phyloP scores from a whole-genome alignment of 2,113 vertebrate species.

The Tychaedon coryphoeus region DNA sequence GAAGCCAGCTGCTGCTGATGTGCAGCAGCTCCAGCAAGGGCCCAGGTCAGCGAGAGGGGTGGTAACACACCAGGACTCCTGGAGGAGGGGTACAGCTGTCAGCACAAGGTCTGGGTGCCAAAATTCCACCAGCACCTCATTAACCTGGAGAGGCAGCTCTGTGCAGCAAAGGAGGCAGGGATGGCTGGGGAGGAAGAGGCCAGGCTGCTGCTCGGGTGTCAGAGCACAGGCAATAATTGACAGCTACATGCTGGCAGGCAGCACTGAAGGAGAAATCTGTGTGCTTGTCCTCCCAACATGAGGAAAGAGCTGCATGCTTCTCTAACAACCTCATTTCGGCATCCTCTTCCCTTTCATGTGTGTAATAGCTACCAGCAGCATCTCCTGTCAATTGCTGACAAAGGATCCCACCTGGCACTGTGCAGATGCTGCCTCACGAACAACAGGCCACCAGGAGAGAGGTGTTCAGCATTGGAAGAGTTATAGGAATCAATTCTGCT shows the following conservation, averaged over 20 bases:
- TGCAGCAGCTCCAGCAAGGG: neutral
- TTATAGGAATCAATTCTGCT: constrained; percentile 1
- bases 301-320: neutral
- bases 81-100: neutral
- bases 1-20: neutral
- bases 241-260: constrained; percentile 16
- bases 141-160: neutral
- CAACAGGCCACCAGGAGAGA: constrained; percentile 22
- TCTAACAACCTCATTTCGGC: neutral
- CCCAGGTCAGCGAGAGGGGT: fast-evolving
- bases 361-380: neutral
- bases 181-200: neutral
- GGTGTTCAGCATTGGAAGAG: neutral
- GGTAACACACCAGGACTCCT: neutral
- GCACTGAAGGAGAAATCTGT: neutral
- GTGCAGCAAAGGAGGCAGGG: neutral
- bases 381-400: constrained; percentile 35
- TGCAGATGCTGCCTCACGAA: constrained; percentile 6
- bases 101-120: neutral
- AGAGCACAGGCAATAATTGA: neutral
- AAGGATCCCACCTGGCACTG: neutral
- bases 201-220: neutral
- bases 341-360: neutral
- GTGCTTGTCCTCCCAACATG: neutral
- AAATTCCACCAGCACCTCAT: neutral